Evolutionary conservation across 2,113 vertebrate genomes (phyloP).

Genomic region (Bagarius yarrelli): DNA sequence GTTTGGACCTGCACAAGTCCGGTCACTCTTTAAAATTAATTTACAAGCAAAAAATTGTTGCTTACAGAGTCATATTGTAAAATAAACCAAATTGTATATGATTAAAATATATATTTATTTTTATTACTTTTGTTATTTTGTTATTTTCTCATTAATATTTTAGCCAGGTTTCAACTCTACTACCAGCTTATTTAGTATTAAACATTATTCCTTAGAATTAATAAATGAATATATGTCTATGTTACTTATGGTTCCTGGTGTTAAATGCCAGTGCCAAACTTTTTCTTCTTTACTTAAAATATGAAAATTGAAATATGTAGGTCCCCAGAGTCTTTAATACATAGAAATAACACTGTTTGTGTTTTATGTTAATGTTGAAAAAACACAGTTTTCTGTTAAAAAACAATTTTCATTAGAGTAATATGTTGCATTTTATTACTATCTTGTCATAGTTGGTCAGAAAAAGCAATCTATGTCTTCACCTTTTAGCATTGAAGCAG

Average conservation of each 20-base stretch:
- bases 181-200: neutral
- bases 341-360: neutral
- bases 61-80: no score
- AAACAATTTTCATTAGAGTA: neutral
- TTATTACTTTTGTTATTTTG: no score
- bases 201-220: neutral
- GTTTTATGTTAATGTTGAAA: neutral
- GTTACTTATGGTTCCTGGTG: neutral
- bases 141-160: no score
- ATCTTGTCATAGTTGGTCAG: slow-evolving; percentile 47
- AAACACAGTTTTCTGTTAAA: slow-evolving; percentile 30
- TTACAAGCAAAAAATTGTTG: neutral
- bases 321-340: neutral
- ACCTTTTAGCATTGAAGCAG: slow-evolving; percentile 73
- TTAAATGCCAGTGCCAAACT: neutral
- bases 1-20: neutral
- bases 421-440: slow-evolving; percentile 5
- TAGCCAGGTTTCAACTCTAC: neutral
- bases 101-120: no score
- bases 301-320: no score
- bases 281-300: no score
- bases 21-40: neutral
- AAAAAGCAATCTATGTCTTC: slow-evolving; percentile 56
- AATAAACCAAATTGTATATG: no score
- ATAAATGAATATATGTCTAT: neutral